Percentiles rank a stretch among this genome's conserved stretches.
These are phyloP conservation scores for Sula dactylatra DNA, from an alignment of 2,113 vertebrate species.

Conservation along the genomic window DNA sequence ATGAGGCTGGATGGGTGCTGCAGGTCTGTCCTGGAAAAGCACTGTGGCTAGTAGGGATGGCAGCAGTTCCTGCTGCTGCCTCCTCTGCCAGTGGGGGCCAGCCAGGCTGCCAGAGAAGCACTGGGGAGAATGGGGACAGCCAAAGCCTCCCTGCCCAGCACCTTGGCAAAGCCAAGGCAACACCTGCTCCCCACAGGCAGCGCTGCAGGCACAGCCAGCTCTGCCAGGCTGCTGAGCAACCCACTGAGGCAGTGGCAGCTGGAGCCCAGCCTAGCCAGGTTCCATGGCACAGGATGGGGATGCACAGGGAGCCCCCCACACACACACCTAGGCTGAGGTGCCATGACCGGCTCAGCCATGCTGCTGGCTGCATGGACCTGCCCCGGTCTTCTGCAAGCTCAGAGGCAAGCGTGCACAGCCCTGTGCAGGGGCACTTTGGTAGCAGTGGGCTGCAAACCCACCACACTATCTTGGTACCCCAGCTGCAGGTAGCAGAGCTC, in stretches of 20 bases:
- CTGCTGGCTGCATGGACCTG: neutral
- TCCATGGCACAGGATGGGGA: fast-evolving
- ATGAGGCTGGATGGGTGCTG: neutral
- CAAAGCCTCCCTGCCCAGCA: no score
- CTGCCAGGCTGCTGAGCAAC: no score
- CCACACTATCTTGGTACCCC: fast-evolving
- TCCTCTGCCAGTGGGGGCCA: fast-evolving
- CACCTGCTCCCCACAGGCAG: neutral
- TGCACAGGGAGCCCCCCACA: neutral
- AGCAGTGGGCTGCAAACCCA: neutral
- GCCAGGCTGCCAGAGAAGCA: neutral
- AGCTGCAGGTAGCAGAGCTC: fast-evolving
- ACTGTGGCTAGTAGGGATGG: neutral
- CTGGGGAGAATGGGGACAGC: neutral
- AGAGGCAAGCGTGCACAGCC: neutral
- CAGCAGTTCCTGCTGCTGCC: neutral
- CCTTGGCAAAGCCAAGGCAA: neutral
- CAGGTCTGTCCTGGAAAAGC: neutral
- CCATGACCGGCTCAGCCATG: fast-evolving
- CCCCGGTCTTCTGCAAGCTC: neutral
- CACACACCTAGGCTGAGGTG: no score
- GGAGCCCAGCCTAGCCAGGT: neutral
- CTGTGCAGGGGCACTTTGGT: no score
- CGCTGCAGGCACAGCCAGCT: neutral
- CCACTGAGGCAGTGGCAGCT: fast-evolving